Conservation (phyloP, 2,113 vertebrate genomes). For the Dicerorhinus sumatrensis region DNA sequence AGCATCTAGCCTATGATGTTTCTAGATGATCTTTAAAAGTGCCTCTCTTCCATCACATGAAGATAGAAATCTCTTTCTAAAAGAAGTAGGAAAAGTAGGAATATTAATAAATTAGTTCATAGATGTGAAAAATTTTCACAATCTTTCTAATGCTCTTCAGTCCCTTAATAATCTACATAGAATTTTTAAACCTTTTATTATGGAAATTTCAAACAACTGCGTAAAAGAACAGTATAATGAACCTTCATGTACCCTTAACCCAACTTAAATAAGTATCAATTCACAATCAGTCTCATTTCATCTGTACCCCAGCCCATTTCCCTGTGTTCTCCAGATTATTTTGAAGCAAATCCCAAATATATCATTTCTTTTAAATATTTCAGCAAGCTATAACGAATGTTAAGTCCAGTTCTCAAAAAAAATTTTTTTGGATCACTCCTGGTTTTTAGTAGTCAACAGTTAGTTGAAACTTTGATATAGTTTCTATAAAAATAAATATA, state of each 20-base stretch:
- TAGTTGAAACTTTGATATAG: neutral
- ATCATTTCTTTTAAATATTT: neutral
- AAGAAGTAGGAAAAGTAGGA: neutral
- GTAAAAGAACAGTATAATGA: neutral
- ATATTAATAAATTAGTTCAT: conserved; percentile 25
- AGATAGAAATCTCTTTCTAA: conserved; percentile 15
- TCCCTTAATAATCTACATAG: neutral
- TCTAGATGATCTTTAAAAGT: conserved; percentile 20
- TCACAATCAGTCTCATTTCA: neutral
- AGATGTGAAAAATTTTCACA: neutral
- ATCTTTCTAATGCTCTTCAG: neutral
- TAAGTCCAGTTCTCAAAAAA: neutral
- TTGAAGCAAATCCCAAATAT: conserved; percentile 1
- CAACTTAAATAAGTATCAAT: neutral
- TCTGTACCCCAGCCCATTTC: neutral
- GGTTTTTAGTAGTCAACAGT: neutral
- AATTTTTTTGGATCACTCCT: neutral
- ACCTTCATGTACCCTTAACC: neutral
- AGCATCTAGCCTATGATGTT: neutral
- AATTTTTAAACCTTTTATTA: conserved; percentile 10
- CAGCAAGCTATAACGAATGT: neutral
- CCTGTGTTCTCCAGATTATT: neutral
- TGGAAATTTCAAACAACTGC: neutral
- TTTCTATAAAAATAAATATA: conserved; percentile 9
- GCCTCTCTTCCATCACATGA: neutral